Percentiles rank a stretch among this genome's conserved stretches.
Conservation (phyloP, 2,113 vertebrate species). For the Scomber japonicus region DNA sequence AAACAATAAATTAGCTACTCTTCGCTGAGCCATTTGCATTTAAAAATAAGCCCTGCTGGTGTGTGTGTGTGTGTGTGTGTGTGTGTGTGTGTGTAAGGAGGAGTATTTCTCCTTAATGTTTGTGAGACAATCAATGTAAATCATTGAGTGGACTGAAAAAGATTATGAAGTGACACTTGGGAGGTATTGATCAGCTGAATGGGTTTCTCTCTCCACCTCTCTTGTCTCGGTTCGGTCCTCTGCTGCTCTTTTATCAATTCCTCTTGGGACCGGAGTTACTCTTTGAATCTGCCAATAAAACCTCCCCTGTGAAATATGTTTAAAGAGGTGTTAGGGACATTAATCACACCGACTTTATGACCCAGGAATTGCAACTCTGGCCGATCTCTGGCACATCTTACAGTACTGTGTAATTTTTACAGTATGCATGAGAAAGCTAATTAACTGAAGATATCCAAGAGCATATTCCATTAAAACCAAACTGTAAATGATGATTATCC, state of each 20-base stretch:
- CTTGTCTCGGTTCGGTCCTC: neutral
- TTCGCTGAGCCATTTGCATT: constrained; percentile 24
- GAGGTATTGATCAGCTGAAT: constrained; percentile 60
- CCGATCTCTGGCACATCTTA: neutral
- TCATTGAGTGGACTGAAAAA: constrained; percentile 33
- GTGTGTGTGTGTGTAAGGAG: neutral
- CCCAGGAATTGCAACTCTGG: neutral
- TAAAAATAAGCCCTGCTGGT: neutral
- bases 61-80: neutral
- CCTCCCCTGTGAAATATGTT: constrained; percentile 37
- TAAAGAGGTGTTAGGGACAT: constrained; percentile 12
- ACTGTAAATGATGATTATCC: too few relatives aligned
- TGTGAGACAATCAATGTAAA: constrained; percentile 54
- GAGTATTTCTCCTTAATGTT: neutral
- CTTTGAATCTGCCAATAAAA: constrained; percentile 40
- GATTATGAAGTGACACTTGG: constrained; percentile 55
- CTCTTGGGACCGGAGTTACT: constrained; percentile 12
- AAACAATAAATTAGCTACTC: constrained; percentile 32
- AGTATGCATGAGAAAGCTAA: neutral
- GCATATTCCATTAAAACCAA: too few relatives aligned
- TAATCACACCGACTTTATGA: constrained; percentile 24
- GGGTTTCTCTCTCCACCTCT: constrained; percentile 21
- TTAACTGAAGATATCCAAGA: neutral
- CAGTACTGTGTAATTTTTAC: neutral
- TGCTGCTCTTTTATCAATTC: constrained; percentile 33